Evolutionary conservation across 2,113 vertebrate genomes (phyloP).

Genomic region (Dromas ardeola): DNA sequence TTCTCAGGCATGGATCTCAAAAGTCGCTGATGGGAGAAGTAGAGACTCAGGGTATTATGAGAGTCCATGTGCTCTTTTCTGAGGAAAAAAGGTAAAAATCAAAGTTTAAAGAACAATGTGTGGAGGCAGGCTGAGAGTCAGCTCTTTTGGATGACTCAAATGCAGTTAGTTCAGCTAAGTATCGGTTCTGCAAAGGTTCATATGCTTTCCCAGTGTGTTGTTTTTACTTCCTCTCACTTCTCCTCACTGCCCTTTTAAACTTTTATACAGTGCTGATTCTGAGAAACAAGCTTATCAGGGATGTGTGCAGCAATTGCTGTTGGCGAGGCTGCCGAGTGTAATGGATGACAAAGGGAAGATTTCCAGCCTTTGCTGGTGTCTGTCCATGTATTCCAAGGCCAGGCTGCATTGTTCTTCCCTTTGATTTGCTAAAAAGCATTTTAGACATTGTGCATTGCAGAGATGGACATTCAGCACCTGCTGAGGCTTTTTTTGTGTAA

Average conservation of each 20-base stretch:
- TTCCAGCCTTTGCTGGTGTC: neutral
- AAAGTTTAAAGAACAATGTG: neutral
- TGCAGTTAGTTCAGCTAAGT: neutral
- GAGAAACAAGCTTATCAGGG: neutral
- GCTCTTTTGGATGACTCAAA: neutral
- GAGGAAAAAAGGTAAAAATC: neutral
- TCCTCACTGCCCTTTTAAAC: neutral
- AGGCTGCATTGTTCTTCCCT: neutral
- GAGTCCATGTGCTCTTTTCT: neutral
- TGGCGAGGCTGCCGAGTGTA: neutral
- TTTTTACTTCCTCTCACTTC: neutral
- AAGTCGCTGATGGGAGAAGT: neutral
- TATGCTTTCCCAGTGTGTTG: neutral
- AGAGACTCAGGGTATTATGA: neutral
- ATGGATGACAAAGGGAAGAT: neutral
- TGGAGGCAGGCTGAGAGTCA: neutral
- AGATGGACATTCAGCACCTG: neutral
- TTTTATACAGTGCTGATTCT: neutral
- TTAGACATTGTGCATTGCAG: neutral
- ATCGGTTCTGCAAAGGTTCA: neutral
- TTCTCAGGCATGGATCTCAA: neutral
- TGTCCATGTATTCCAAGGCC: neutral
- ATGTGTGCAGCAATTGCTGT: neutral
- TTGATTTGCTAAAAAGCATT: neutral
- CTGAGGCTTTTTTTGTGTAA: neutral